Base-by-base conservation (phyloP, 2,888 invertebrate species). In the Acrobasis suavella region DNA sequence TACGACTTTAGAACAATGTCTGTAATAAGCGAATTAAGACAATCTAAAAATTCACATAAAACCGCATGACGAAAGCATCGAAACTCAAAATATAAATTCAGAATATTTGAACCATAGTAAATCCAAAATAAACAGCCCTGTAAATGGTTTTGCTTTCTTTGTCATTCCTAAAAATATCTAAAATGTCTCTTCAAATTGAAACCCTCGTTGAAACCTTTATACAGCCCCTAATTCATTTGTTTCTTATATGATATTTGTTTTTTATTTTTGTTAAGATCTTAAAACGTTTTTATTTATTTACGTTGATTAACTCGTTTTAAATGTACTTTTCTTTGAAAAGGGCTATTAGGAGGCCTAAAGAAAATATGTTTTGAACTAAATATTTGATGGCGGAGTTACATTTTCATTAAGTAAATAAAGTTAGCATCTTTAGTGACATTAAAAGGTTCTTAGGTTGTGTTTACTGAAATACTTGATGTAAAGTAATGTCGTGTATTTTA, bases 381-480 rank as follows among this genome's bases (percentile, higher is more conserved):
- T 46, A 46, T 14, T 46, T 46, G 46, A 14, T 14, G 46, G 10
- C 46, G n/a, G n/a, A 46, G 46, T 46, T 46, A 14, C n/a, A 46
- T 46, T 46, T 14, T 14, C 46, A 46, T 42, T 46, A 46, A 14
- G 46, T 46, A 46, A 14, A 46, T 46, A 46, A 46, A 46, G n/a
- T 46, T 46, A 46, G 46, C 46, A 2, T 2, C 46, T 46, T 46
- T 14, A 46, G 46, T 46, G 10, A 46, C 46, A 14, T 14, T 46
- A n/a, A 46, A 46, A n/a, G 46, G 46, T 46, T 46, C 46, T 46
- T 46, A 46, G 46, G 46, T 46, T n/a, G n/a, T n/a, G n/a, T n/a
- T 46, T 46, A 46, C 46, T 46, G 14, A 46, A 46, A 46, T 14
- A n/a, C n/a, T 46, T 46, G n/a, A 46, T 46, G 14, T 14, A 12